A percentile compares a stretch with the other conserved stretches of the same genome.
phyloP scores from a whole-genome alignment of 2,797 vertebrate genomes.

The Danio tinwini region DNA sequence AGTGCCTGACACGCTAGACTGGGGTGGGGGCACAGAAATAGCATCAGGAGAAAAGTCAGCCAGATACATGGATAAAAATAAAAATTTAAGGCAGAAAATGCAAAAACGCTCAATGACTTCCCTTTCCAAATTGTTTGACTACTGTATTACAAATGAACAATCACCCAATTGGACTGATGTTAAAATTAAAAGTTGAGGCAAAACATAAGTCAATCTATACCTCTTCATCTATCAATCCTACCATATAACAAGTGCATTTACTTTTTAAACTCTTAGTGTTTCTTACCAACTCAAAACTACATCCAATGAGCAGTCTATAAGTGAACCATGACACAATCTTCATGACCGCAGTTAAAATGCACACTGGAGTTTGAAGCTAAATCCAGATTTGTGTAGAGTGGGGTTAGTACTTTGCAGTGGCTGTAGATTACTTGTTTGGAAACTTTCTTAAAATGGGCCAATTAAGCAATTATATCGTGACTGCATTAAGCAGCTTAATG shows the following conservation, averaged over 20 bases:
- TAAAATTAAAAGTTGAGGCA: background rate
- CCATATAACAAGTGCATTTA: constrained; percentile 2
- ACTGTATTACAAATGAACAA: background rate
- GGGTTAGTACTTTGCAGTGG: constrained; percentile 4
- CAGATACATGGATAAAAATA: constrained; percentile 66
- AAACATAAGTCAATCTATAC: background rate
- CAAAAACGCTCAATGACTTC: background rate
- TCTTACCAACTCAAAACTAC: background rate
- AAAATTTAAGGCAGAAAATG: background rate
- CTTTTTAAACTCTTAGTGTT: background rate
- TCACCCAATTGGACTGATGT: background rate
- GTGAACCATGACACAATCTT: background rate
- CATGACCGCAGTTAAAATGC: background rate
- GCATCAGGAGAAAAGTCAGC: constrained; percentile 60
- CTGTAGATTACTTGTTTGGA: constrained; percentile 48
- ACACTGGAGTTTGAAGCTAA: constrained; percentile 2
- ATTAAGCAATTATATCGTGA: constrained; percentile 56
- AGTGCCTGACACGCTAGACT: constrained; percentile 39
- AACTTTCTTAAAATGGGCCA: constrained; percentile 51
- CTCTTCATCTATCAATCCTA: background rate
- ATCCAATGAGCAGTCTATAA: background rate
- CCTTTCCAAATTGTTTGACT: background rate
- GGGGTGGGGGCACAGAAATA: constrained; percentile 58
- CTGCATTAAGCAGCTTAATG: constrained; percentile 51
- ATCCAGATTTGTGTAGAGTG: constrained; percentile 16